These are phyloP conservation scores for Perdita meconis DNA, from an alignment of 2,888 invertebrate species.

Conservation along the genomic window DNA sequence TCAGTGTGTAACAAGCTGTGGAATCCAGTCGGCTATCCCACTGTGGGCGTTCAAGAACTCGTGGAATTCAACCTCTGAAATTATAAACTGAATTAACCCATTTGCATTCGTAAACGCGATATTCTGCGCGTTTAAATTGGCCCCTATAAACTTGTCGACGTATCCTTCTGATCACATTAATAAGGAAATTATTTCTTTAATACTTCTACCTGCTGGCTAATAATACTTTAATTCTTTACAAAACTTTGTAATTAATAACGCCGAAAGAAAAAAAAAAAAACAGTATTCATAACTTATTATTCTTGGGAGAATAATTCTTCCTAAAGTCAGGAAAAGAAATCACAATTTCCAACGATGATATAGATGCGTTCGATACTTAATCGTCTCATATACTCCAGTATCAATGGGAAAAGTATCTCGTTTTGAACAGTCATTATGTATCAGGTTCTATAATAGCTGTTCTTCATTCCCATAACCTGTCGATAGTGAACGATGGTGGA, in stretches of 20 bases:
- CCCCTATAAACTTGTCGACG: background rate
- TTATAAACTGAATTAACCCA: constrained; percentile 16
- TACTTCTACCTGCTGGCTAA: too few relatives aligned
- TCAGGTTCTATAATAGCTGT: constrained; percentile 57
- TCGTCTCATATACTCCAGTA: background rate
- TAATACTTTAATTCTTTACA: too few relatives aligned
- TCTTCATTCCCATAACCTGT: constrained; percentile 51
- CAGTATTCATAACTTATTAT: too few relatives aligned
- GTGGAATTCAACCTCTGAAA: constrained; percentile 10
- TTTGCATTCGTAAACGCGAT: constrained; percentile 13
- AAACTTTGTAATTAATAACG: too few relatives aligned
- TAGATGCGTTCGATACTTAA: background rate
- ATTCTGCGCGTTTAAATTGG: background rate
- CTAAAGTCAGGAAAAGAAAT: too few relatives aligned
- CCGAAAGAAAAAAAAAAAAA: too few relatives aligned
- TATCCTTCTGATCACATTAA: background rate
- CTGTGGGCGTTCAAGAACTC: background rate
- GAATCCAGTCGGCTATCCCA: background rate
- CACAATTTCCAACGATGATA: background rate
- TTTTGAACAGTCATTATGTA: constrained; percentile 70
- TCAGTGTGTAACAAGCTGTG: background rate
- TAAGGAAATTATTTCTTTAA: background rate
- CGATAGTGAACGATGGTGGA: constrained; percentile 57
- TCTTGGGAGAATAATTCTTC: too few relatives aligned
- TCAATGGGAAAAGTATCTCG: constrained; percentile 20